Evolutionary conservation across 2,113 vertebrate species (phyloP), one percentile per base, ranked within the genome.

Genomic region (Thalassoma bifasciatum): DNA sequence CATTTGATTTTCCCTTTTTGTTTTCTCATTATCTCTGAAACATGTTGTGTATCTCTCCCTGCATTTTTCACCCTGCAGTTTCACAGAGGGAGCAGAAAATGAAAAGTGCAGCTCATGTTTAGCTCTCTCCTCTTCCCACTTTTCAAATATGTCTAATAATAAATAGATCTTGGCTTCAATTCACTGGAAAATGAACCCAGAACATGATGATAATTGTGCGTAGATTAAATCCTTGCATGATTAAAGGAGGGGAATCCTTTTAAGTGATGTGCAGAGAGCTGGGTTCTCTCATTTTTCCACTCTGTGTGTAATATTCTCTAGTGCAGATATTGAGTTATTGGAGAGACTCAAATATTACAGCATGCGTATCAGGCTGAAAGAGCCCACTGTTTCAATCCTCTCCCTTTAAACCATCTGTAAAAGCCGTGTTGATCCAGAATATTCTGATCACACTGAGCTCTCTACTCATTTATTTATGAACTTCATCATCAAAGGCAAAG

Each of bases 21-120:
- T 89, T 86, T 92, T 93, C 80, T 86, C 85, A 91, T 92, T 90
- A 93, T 89, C 86, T 84, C 38, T 61, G 63, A 71, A 74, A 51
- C 61, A 59, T 66, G 64, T 82, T 63, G 57, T 26, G 44, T 60
- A 50, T 52, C 59, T 64, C 61, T 61, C 51, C 64, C 42, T 68
- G n/a, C 52, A 34, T 78, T 72, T 73, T 36, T 59, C 56, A 36
- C 57, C 72, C 40, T 30, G 44, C 53, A 46, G 68, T 88, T 89
- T 87, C 73, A 79, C 16, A 71, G 66, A 79, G 53, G 58, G 67
- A 51, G 49, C 4, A 56, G 56, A 40, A 86, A 87, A 88, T 83
- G 81, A 83, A 89, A 79, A 77, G 81, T 73, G 47, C 21, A 52
- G 57, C 10, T 40, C 40, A 40, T 47, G 52, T 75, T 89, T 70